A percentile compares a stretch with the other conserved stretches of the same genome.
phyloP scores from a whole-genome alignment of 2,113 vertebrate species.

The Cyphomyrus discorhynchus region DNA sequence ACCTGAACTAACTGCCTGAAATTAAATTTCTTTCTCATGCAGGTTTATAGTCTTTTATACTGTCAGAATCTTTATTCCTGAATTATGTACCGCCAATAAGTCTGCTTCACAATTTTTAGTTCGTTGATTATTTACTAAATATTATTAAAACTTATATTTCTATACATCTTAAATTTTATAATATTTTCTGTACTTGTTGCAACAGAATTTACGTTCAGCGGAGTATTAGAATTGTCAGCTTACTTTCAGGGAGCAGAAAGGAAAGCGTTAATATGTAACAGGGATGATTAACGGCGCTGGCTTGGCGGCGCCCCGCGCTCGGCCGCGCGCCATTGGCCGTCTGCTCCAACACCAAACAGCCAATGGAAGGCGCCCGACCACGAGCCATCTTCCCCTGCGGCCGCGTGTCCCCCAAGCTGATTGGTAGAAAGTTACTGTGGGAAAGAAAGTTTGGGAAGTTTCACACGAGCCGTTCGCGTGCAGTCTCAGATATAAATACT shows the following conservation, averaged over 20 bases:
- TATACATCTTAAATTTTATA: neutral
- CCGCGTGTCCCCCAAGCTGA: constrained; percentile 64
- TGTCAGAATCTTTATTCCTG: neutral
- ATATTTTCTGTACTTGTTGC: neutral
- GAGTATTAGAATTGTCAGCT: neutral
- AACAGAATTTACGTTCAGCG: neutral
- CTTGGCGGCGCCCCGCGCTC: constrained; percentile 70
- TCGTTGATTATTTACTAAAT: neutral
- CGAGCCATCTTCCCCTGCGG: constrained; percentile 57
- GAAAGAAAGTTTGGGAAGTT: constrained; percentile 67
- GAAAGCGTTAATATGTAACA: constrained; percentile 67
- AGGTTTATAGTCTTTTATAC: neutral
- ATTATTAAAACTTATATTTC: neutral
- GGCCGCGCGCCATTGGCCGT: constrained; percentile 79
- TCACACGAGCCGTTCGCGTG: constrained; percentile 87
- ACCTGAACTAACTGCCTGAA: neutral
- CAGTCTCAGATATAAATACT: constrained; percentile 71
- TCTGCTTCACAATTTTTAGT: neutral
- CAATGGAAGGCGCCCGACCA: constrained; percentile 68
- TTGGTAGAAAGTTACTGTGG: constrained; percentile 71
- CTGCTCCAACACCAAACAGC: constrained; percentile 67
- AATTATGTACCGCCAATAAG: neutral
- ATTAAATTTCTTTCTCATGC: neutral
- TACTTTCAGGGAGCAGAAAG: neutral
- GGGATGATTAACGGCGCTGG: constrained; percentile 68